Conservation (phyloP, 2,797 vertebrate genomes). For the Macrochelys suwanniensis region DNA sequence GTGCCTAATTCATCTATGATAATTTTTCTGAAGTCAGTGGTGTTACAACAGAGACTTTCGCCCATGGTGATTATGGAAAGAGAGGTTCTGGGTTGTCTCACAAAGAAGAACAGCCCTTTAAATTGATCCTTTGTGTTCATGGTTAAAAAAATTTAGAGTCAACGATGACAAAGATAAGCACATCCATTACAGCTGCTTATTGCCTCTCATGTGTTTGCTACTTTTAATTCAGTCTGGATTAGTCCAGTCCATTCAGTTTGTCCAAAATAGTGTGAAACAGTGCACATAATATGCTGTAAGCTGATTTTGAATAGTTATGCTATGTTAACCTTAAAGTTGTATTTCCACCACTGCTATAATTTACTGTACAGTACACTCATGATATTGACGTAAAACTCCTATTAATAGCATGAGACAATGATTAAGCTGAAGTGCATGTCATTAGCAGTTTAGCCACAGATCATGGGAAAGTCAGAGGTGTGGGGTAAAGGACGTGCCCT, state of each 20-base stretch:
- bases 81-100: not conserved
- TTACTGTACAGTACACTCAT: not conserved
- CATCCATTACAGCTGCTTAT: not conserved
- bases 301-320: not conserved
- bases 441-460: not conserved
- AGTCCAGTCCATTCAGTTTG: not conserved
- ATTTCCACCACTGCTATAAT: not conserved
- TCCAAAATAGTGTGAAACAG: not conserved
- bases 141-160: not conserved
- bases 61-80: not conserved
- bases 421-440: not conserved
- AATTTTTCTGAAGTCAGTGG: not conserved
- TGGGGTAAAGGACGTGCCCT: not conserved
- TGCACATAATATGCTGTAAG: not conserved
- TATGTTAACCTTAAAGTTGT: not conserved
- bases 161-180: not conserved
- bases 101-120: not conserved
- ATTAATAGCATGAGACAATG: not conserved
- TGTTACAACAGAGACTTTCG: not conserved
- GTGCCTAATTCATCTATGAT: accelerated
- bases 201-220: not conserved
- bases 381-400: not conserved
- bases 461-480: not conserved
- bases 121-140: not conserved
- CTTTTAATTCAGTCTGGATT: not conserved